Conservation (phyloP, 1,140 invertebrate genomes). For the Euschistus heros region DNA sequence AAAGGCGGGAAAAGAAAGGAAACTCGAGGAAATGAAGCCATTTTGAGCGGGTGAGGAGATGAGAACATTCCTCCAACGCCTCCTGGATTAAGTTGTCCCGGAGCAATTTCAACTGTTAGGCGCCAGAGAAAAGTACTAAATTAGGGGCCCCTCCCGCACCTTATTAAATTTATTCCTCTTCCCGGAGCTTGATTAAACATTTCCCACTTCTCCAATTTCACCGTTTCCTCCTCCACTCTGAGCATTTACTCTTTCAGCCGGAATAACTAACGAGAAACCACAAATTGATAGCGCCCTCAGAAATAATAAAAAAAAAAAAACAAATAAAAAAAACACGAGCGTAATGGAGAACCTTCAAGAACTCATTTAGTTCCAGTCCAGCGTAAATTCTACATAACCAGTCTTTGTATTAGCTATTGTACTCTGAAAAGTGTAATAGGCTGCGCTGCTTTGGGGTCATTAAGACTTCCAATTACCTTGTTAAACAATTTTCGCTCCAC, state of each 20-base stretch:
- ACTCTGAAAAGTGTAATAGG: too few species aligned
- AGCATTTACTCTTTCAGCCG: constrained; percentile 2
- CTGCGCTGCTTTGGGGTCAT: too few species aligned
- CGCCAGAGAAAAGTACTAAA: constrained; percentile 6
- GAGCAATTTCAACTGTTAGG: constrained; percentile 9
- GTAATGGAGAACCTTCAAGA: too few species aligned
- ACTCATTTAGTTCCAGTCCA: too few species aligned
- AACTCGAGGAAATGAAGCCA: constrained; percentile 3
- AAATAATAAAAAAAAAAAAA: too few species aligned
- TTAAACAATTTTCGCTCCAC: too few species aligned
- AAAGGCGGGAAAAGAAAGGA: not conserved
- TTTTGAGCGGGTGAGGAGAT: constrained; percentile 2
- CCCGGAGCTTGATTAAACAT: constrained; percentile 3
- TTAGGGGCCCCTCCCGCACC: constrained; percentile 2
- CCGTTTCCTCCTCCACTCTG: not conserved
- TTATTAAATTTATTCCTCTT: constrained; percentile 9
- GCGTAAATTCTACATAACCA: too few species aligned
- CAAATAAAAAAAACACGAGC: too few species aligned
- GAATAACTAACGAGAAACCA: constrained; percentile 5
- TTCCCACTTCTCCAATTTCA: constrained; percentile 9
- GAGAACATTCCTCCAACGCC: not conserved
- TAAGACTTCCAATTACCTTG: too few species aligned
- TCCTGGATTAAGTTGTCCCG: constrained; percentile 8
- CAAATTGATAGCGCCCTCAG: not conserved
- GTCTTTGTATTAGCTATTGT: too few species aligned